Conservation (phyloP, 2,888 invertebrate genomes). For the Argyra leucocephala region DNA sequence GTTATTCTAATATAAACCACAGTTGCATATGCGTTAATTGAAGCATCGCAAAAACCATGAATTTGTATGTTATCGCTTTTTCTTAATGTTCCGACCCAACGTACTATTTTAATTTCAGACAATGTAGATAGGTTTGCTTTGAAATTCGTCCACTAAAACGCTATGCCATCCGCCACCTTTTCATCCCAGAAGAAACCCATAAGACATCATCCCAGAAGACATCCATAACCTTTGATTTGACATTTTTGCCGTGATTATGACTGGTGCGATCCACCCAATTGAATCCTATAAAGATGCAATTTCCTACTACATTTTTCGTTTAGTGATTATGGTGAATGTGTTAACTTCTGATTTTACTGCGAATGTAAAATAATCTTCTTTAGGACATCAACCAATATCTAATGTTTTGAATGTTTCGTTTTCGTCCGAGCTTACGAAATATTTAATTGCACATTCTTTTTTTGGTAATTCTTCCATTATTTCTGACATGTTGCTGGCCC, state of each 20-base stretch:
- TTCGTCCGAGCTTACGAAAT: neutral
- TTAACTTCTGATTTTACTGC: neutral
- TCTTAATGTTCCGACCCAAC: neutral
- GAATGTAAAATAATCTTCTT: neutral
- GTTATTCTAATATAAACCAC: neutral
- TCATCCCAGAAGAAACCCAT: neutral
- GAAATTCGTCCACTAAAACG: neutral
- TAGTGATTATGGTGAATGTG: neutral
- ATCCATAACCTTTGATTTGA: neutral
- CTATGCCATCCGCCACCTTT: neutral
- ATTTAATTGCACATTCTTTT: neutral
- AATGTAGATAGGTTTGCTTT: no score
- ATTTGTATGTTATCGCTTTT: neutral
- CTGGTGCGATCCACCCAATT: neutral
- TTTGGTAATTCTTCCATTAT: neutral
- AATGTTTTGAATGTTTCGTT: neutral
- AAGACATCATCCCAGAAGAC: no score
- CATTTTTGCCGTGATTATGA: neutral
- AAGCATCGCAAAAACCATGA: slow-evolving; percentile 4
- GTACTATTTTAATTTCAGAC: neutral
- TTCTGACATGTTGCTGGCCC: neutral
- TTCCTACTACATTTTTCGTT: neutral
- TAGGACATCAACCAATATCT: neutral
- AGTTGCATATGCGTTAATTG: neutral
- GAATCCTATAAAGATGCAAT: neutral